Evolutionary conservation across 1,140 invertebrate genomes (phyloP), one percentile per base, ranked within the genome.

Genomic region (Monochamus saltuarius): DNA sequence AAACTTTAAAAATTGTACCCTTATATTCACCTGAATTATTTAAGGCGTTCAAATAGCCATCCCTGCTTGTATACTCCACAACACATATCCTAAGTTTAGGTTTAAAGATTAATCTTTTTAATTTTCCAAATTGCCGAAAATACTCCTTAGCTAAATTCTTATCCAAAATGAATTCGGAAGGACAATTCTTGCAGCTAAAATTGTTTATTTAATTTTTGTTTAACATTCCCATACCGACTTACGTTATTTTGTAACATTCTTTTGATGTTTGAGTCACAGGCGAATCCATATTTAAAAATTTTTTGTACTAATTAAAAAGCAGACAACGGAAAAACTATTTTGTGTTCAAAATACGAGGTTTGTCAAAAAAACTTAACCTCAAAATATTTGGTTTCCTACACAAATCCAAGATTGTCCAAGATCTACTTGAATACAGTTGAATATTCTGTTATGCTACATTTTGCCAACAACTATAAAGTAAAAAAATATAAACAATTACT

Each of bases 41-140:
- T 14, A 84, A 77, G 0, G 87, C 87, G 43, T 76, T 73, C 49
- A 79, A 79, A 2, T 83, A 85, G 40, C 80, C 80, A 8, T 75
- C 75, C 49, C 81, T 79, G 6, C 73, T 81, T 50, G 82, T 77
- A 78, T 85, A 89, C 68, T 84, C 83, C 4, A 88, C 79, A 0
- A 82, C 79, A 64, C 85, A 86, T 54, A 76, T 79, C 50, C 81
- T 78, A 40, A 79, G 79, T 51, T 81, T 84, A 0, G 84, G 83
- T 13, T 81, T 79, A 49, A 89, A 77, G 14, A 81, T 79, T 40
- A 89, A 84, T 59, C 82, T 83, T 1, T 79, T 74, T 11, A 87
- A 79, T 37, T 74, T 78, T 0, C 88, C 88, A 73, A 84, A 89
- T 56, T 84, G 81, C 7, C 78, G 75, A 56, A 89, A 89, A 68